A percentile compares a stretch with the other conserved stretches of the same genome.
phyloP scores from a whole-genome alignment of 2,797 vertebrate species.

The Holocentrus rufus region DNA sequence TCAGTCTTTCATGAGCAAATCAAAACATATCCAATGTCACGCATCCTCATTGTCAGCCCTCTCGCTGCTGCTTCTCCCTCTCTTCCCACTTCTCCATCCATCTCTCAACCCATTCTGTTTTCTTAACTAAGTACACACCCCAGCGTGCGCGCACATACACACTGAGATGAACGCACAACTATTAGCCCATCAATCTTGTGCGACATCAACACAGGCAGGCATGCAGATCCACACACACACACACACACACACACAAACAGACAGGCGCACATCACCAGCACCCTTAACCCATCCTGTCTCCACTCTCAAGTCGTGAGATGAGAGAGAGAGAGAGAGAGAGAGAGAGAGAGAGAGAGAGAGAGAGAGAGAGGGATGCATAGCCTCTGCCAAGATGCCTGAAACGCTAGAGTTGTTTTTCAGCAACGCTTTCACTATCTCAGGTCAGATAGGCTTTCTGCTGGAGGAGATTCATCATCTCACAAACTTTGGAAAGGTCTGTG shows the following conservation, averaged over 20 bases:
- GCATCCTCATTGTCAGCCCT: conserved; percentile 57
- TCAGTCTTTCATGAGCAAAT: conserved; percentile 72
- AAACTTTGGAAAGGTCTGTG: conserved; percentile 59
- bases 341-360: conserved; percentile 29
- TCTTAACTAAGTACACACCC: conserved; percentile 50
- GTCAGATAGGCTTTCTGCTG: conserved; percentile 51
- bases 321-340: conserved; percentile 21
- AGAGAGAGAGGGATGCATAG: conserved; percentile 11
- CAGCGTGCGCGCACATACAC: neutral
- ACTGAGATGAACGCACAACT: neutral
- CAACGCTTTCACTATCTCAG: conserved; percentile 38
- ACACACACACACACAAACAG: conserved; percentile 6
- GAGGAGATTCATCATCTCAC: conserved; percentile 49
- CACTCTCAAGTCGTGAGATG: conserved; percentile 34
- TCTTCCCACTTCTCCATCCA: conserved; percentile 42
- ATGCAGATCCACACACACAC: neutral
- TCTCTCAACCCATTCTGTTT: conserved; percentile 64
- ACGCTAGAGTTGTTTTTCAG: conserved; percentile 53
- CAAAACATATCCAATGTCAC: conserved; percentile 71
- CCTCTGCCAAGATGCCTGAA: conserved; percentile 31
- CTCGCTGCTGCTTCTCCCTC: conserved; percentile 34
- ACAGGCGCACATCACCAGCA: conserved; percentile 30
- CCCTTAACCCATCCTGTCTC: conserved; percentile 52
- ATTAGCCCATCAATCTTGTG: conserved; percentile 6
- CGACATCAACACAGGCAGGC: neutral